Evolutionary conservation across 1,140 invertebrate species (phyloP), one percentile per base, ranked within the genome.

Genomic region (Procambarus clarkii): DNA sequence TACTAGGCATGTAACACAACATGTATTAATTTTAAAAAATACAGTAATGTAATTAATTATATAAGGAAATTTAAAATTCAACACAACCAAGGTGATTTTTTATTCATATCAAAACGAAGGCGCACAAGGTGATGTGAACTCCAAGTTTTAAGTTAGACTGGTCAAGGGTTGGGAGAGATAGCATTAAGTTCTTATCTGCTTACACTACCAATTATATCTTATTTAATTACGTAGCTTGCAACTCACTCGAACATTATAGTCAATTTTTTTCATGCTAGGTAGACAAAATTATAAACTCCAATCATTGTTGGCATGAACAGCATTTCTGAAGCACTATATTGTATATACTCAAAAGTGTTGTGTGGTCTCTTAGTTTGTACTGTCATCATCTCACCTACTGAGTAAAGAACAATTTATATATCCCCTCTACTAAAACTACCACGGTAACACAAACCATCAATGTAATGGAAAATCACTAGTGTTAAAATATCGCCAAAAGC

Each of bases 51-150:
- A n/a, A n/a, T n/a, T n/a, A 54, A 11, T 54, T 5, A 54, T 54
- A 5, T 54, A 34, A 74, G 69, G 69, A 74, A 24, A 74, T 4
- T 13, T 18, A 74, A 74, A 74, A 74, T 24, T 74, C 69, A 24
- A 11, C 69, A 74, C 7, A 74, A 24, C 69, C 69, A 74, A 74
- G 69, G 69, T 74, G 69, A 74, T 7, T 74, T 9, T 74, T 74
- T 74, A 74, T 74, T 74, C 69, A 74, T 74, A 74, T 74, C 69
- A 79, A 79, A 79, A 79, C 18, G 77, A 79, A 79, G 77, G 77
- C 77, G 77, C 77, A 79, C 77, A 79, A 50, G 77, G 77, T 79
- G 77, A 79, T 79, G 48, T 79, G 77, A 79, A 79, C 48, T 46
- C 48, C 11, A 78, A n/a, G 34, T 44, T 77, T 48, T 9, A 44